These are phyloP conservation scores for Drosophila borealis DNA, from an alignment of 2,888 invertebrate species.

Conservation along the genomic window DNA sequence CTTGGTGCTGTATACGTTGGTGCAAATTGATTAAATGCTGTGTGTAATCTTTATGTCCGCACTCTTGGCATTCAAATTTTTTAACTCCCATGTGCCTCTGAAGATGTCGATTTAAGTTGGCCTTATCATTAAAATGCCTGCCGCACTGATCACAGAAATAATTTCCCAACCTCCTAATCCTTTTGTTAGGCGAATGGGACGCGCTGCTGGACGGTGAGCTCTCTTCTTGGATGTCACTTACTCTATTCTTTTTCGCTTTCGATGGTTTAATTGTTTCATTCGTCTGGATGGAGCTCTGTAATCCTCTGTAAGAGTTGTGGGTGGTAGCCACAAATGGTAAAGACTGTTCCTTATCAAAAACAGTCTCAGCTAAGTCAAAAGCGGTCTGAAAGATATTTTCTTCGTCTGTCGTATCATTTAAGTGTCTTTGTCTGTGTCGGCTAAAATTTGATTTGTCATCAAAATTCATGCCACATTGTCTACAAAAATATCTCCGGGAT, in stretches of 20 bases:
- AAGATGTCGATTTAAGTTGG: conserved; percentile 45
- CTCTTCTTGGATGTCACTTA: neutral
- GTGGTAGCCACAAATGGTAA: neutral
- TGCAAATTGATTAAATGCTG: conserved; percentile 49
- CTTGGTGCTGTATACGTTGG: conserved; percentile 46
- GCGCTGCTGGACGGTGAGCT: neutral
- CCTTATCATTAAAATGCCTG: conserved; percentile 43
- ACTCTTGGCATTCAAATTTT: conserved; percentile 37
- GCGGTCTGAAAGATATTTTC: neutral
- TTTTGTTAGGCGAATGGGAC: neutral
- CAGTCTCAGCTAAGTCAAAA: neutral
- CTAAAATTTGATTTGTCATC: neutral
- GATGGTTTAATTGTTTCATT: neutral
- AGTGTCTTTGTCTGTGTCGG: no score
- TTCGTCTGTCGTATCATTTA: neutral
- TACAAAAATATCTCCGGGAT: neutral
- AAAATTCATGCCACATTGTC: neutral
- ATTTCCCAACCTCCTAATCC: neutral
- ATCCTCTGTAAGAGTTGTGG: neutral
- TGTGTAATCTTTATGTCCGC: conserved; percentile 38
- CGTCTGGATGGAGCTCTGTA: neutral
- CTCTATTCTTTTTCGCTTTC: neutral
- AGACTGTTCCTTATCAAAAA: neutral
- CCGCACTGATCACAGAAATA: conserved; percentile 55
- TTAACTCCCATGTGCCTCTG: conserved; percentile 38